Base-by-base conservation (phyloP, 2,888 invertebrate genomes). In the Drosophila neotestacea region DNA sequence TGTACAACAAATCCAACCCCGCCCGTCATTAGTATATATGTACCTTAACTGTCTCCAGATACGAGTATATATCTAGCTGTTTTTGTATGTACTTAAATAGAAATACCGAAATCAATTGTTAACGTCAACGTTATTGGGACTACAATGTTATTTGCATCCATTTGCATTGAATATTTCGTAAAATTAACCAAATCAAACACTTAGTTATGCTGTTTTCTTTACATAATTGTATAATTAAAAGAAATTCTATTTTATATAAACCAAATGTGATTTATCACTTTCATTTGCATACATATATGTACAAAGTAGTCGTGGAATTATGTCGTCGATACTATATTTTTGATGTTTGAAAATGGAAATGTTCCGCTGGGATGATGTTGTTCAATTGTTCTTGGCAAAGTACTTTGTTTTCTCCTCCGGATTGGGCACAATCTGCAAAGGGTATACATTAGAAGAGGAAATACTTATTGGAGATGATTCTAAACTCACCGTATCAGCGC, bases 361-460 rank as follows among this genome's bases (percentile, higher is more conserved):
- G 55, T 51, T 32, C 10, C 34, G 4, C 34, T 16, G 27, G 9
- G 28, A 54, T 27, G n/a, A 11, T 1, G 27, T 28, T 22, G n/a
- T 11, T 85, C 81, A 91, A 60, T 92, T 92, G 72, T 92, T 92
- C 90, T 95, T 96, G 85, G 95, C 94, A 92, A 96, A 96, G 91
- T 96, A 96, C 90, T 96, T 96, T 84, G 95, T 95, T 92, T 96
- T 96, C 88, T 96, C 96, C 76, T 94, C 94, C 13, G 96, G 96
- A 91, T 96, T 96, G 3, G 96, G 96, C 85, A 96, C 96, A 79
- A 96, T 96, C 96, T 96, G 94, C 73, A 77, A 70, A 13, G 42
- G 4, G 46, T 5, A n/a, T 36, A 4, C 34, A 4, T 48, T 56
- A 28, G 7, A 38, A 39, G 0, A 6, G 4, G 0, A 27, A 38